Percentiles rank a stretch among this genome's conserved stretches.
phyloP scores from a whole-genome alignment of 2,113 vertebrate species.

The Falco punctatus region DNA sequence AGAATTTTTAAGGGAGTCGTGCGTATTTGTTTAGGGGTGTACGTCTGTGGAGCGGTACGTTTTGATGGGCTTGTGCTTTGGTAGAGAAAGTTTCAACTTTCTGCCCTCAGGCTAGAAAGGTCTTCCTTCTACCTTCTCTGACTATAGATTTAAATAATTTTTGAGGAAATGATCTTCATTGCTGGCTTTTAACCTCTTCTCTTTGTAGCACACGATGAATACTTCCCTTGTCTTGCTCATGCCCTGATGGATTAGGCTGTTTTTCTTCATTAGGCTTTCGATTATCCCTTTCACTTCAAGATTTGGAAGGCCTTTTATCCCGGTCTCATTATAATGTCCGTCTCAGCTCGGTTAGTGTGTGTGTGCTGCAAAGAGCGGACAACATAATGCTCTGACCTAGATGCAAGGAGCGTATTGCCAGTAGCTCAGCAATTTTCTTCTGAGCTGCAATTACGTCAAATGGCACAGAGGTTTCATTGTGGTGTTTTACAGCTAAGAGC shows the following conservation, averaged over 20 bases:
- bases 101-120: background rate
- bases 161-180: background rate
- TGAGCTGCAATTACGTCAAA: background rate
- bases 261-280: background rate
- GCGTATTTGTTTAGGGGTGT: background rate
- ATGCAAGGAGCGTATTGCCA: slow-evolving; percentile 6
- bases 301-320: background rate
- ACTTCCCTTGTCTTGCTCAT: background rate
- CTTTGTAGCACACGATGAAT: background rate
- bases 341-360: background rate
- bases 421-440: slow-evolving; percentile 25
- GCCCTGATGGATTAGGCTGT: background rate
- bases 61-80: background rate
- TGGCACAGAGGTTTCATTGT: background rate
- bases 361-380: background rate
- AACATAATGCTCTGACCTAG: slow-evolving; percentile 27
- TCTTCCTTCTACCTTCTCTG: background rate
- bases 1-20: background rate
- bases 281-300: background rate
- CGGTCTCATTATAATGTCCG: background rate
- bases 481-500: background rate
- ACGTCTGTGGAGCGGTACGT: background rate
- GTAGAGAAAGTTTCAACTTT: background rate
- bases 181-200: background rate
- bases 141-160: background rate